Conservation (phyloP, 2,888 invertebrate species). For the Tubulanus polymorphus region DNA sequence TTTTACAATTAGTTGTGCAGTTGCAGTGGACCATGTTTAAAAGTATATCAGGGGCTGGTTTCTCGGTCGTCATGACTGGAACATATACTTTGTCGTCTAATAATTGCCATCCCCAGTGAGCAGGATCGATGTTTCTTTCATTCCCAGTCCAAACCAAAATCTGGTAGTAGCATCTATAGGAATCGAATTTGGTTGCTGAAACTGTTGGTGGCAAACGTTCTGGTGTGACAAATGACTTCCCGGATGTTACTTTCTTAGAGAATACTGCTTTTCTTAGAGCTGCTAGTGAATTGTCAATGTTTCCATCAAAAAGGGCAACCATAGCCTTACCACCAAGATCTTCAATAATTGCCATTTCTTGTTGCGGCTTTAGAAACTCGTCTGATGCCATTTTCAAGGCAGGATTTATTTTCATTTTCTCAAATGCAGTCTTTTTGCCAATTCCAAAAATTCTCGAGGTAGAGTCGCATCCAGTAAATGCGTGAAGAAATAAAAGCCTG, state of each 20-base stretch:
- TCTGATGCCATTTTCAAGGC: too few species aligned
- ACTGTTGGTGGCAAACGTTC: not conserved
- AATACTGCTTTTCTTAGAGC: not conserved
- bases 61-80: conserved; percentile 5
- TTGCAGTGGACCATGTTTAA: conserved; percentile 11
- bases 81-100: conserved; percentile 4
- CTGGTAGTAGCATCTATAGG: not conserved
- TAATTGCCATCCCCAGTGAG: not conserved
- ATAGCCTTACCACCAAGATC: not conserved
- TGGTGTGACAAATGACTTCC: not conserved
- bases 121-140: not conserved
- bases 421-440: not conserved
- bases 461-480: not conserved
- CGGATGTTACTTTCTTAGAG: not conserved
- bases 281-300: not conserved
- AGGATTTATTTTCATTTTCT: not conserved
- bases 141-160: not conserved
- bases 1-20: conserved; percentile 8
- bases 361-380: not conserved
- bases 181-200: not conserved
- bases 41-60: conserved; percentile 10
- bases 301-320: not conserved
- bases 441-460: not conserved
- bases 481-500: not conserved
- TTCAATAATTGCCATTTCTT: not conserved